Evolutionary conservation across 2,113 vertebrate species (phyloP).

Genomic region (Tachysurus fulvidraco): DNA sequence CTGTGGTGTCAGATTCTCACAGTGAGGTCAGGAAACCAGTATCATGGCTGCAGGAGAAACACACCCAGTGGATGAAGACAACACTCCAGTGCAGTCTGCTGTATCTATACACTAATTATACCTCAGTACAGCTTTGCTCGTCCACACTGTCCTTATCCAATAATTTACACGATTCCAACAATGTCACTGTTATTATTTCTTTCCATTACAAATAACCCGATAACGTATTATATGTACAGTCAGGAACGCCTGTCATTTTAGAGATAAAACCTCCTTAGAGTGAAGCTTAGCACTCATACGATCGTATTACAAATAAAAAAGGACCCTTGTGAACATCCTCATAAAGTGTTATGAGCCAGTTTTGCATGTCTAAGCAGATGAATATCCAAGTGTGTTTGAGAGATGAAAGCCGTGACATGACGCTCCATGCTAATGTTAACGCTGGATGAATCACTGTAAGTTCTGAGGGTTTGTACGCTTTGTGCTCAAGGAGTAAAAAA

Average conservation of each 20-base stretch:
- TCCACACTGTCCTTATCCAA: background rate
- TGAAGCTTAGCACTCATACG: background rate
- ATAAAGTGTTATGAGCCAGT: background rate
- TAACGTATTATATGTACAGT: background rate
- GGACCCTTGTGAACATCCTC: background rate
- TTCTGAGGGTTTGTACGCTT: background rate
- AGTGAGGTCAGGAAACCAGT: conserved; percentile 4
- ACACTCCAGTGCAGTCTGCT: background rate
- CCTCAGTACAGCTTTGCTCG: no score
- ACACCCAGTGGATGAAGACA: background rate
- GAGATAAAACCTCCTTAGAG: background rate
- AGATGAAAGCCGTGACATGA: background rate
- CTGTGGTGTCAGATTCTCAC: conserved; percentile 9
- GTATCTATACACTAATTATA: background rate
- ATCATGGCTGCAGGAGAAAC: background rate
- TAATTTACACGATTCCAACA: background rate
- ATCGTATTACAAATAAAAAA: background rate
- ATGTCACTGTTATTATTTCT: background rate
- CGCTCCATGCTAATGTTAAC: background rate
- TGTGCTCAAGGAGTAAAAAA: background rate
- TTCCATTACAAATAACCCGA: background rate
- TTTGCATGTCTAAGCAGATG: no score
- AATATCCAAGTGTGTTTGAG: background rate
- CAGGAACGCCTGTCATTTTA: background rate
- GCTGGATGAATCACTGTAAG: background rate